Evolutionary conservation across 1,140 invertebrate genomes (phyloP), one percentile per base, ranked within the genome.

Genomic region (Drosophila nigromelanica): DNA sequence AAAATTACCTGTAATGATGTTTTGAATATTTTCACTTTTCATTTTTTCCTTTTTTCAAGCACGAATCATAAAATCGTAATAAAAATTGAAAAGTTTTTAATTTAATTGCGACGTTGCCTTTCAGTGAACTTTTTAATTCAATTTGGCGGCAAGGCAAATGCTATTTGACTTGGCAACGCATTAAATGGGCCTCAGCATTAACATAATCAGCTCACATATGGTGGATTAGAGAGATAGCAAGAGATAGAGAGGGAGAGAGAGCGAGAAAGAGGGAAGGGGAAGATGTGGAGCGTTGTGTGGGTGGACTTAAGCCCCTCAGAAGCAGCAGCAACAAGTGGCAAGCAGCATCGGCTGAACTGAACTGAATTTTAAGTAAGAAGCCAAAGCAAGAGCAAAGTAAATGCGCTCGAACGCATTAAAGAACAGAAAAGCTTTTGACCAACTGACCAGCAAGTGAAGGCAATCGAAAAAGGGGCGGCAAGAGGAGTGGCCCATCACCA

Each of bases 381-480:
- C 64, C 73, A 42, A 63, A 33, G 43, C 43, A 37, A 47, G 55
- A 67, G 50, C 62, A 75, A 78, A 76, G 83, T 76, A 87, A 87
- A 78, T 89, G 68, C 83, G 68, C 76, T 82, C 87, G 66, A 87
- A 81, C 78, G 82, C 78, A 86, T 86, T 86, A 76, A 73, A 78
- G 73, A 66, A 40, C 55, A 77, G 78, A 71, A 73, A 79, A 71
- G 40, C 62, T 55, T 76, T 87, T 70, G 75, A 67, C 68, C 82
- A 77, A 63, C 50, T 64, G 61, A 59, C 33, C 33, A 50, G 33
- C 50, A 24, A 55, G 47, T 27, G 35, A 63, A 15, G 27, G 33
- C 30, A 39, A 40, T 35, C 37, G 18, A 30, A 27, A 27, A 35
- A n/a, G 5, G 33, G 12, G 24, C 8, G 14, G 1, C 15, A 14